Conservation (phyloP, 2,888 invertebrate species). For the Scelioninae gen. 1 region DNA sequence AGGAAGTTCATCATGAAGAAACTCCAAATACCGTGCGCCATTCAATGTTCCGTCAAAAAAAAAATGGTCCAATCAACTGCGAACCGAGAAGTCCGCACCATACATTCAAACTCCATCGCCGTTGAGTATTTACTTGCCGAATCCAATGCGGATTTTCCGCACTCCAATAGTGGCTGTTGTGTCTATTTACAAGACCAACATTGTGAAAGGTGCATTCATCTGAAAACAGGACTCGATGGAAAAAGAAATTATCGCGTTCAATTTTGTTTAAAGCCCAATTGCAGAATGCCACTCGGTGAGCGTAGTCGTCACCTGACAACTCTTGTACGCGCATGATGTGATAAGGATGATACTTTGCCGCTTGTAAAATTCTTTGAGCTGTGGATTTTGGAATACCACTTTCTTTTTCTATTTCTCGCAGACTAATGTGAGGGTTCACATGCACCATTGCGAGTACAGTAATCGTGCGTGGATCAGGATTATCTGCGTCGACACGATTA, state of each 20-base stretch:
- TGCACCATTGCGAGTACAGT: conserved; percentile 30
- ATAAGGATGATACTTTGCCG: conserved; percentile 44
- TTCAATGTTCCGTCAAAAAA: not conserved
- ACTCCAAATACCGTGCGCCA: not conserved
- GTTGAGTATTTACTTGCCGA: conserved; percentile 3
- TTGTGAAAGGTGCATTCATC: conserved; percentile 74
- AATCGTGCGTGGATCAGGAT: conserved; percentile 12
- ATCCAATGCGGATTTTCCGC: conserved; percentile 71
- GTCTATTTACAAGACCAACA: conserved; percentile 72
- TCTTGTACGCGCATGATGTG: conserved; percentile 18
- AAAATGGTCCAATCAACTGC: conserved; percentile 7
- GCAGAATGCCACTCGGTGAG: conserved; percentile 30
- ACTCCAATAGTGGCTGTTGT: conserved; percentile 68
- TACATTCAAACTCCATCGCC: conserved; percentile 8
- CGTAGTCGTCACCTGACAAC: not conserved
- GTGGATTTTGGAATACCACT: conserved; percentile 14
- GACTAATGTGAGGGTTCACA: conserved; percentile 38
- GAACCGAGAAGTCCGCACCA: conserved; percentile 18
- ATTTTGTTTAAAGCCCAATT: conserved; percentile 52
- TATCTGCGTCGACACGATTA: not conserved
- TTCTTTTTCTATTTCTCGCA: conserved; percentile 38
- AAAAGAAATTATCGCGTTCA: conserved; percentile 51
- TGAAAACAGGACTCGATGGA: conserved; percentile 71
- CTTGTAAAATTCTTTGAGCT: conserved; percentile 24
- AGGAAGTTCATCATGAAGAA: no score